These are phyloP conservation scores for Cydia amplana DNA, from an alignment of 1,140 invertebrate genomes.

Conservation along the genomic window DNA sequence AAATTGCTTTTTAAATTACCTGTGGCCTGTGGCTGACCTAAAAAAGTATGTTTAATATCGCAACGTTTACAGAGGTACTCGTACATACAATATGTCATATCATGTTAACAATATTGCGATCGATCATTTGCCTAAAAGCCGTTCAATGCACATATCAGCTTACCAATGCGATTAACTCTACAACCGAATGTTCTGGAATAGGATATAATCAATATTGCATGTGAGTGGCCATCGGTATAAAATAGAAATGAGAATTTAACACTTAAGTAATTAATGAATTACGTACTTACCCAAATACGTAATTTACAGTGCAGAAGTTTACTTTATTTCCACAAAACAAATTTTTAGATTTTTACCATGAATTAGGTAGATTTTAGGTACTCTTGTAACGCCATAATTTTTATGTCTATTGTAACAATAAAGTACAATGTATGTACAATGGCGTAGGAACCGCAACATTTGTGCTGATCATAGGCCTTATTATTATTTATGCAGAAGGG, in stretches of 20 bases:
- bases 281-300: too few relatives aligned
- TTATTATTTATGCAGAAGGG: slow-evolving; percentile 1
- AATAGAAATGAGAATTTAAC: not conserved
- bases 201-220: not conserved
- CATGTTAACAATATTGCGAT: not conserved
- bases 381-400: too few relatives aligned
- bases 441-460: not conserved
- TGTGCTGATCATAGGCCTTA: not conserved
- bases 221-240: not conserved
- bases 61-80: not conserved
- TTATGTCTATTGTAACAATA: not conserved
- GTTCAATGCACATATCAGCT: slow-evolving; percentile 20
- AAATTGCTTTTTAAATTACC: too few relatives aligned
- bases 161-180: slow-evolving; percentile 23
- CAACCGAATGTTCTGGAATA: not conserved
- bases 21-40: not conserved
- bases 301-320: too few relatives aligned
- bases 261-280: too few relatives aligned
- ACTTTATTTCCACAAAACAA: too few relatives aligned
- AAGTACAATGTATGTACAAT: not conserved
- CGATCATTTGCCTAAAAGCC: slow-evolving; percentile 30
- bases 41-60: not conserved
- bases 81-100: not conserved
- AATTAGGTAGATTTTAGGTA: too few relatives aligned
- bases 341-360: too few relatives aligned